Conservation (phyloP, 1,140 invertebrate species). For the Mesaphorura yosii region DNA sequence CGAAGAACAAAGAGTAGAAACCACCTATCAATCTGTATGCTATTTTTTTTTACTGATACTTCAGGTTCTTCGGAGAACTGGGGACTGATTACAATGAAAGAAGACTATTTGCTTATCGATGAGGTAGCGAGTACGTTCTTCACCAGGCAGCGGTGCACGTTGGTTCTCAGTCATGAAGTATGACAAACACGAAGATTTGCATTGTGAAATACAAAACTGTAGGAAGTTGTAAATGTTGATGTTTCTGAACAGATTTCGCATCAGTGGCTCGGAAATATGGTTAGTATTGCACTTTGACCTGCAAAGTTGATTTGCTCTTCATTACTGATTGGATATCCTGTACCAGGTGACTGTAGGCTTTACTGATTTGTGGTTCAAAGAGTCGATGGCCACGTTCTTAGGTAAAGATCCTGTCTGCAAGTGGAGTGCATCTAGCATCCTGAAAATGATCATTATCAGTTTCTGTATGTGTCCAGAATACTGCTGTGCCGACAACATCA, state of each 20-base stretch:
- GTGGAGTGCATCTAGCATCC: neutral
- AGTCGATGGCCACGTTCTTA: constrained; percentile 33
- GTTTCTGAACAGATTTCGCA: constrained; percentile 85
- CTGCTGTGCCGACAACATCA: constrained; percentile 39
- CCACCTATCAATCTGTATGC: too few species aligned
- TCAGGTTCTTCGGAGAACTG: too few species aligned
- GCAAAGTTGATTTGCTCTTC: constrained; percentile 39
- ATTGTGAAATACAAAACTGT: constrained; percentile 58
- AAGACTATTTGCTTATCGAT: too few species aligned
- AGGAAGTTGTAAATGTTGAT: constrained; percentile 70
- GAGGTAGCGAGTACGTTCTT: too few species aligned
- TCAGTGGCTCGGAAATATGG: constrained; percentile 79
- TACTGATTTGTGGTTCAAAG: constrained; percentile 43
- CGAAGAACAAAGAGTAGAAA: too few species aligned
- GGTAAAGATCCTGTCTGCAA: neutral
- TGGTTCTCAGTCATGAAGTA: too few species aligned
- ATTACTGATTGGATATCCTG: constrained; percentile 75
- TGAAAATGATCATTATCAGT: neutral
- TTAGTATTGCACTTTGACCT: constrained; percentile 57
- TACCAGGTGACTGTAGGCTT: constrained; percentile 42
- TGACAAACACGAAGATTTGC: too few species aligned
- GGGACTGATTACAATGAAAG: too few species aligned
- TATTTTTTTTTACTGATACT: too few species aligned
- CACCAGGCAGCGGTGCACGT: too few species aligned
- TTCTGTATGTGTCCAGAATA: constrained; percentile 62